Evolutionary conservation across 1,140 invertebrate species (phyloP), one percentile per base, ranked within the genome.

Genomic region (Drosophila simulans): DNA sequence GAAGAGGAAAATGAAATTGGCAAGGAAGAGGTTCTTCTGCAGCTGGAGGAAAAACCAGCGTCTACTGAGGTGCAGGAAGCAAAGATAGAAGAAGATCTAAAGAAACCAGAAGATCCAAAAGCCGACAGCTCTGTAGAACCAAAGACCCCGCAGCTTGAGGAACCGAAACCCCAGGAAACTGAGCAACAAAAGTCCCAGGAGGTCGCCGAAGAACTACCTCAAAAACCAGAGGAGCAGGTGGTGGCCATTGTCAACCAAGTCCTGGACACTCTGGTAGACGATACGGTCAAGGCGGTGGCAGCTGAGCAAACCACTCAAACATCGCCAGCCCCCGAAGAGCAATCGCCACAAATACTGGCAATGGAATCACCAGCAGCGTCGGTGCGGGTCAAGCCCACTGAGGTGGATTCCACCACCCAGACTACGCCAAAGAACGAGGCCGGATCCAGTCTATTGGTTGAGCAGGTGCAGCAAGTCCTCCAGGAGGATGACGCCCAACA

Each of bases 341-440:
- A 69, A 27, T 57, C 20, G n/a, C 56, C 25, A 4, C 45, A 43
- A 1, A 7, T 22, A 31, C 60, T 22, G 31, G 34, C 40, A 68
- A 75, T 53, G 64, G 59, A 65, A 5, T 45, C 42, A 3, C 12
- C 58, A 2, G 35, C 31, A 39, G 20, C 62, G 11, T 40, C 34
- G 5, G 43, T 63, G 17, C 78, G 82, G 4, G 63, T 66, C 0
- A 82, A 81, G 37, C 84, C 82, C 49, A 89, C 55, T n/a, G 89
- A 91, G 31, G 81, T 91, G 37, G 89, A 91, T 49, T 91, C 89
- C 8, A 91, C 89, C 11, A 91, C 89, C n/a, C 89, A 91, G 68
- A 91, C 89, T 15, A 91, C 89, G 48, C 89, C 89, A 25, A 91
- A 91, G 35, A 91, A 83, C 17, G 80, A 91, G 63, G 73, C 90